Base-by-base conservation (phyloP, 2,797 vertebrate species). In the Balearica regulorum region DNA sequence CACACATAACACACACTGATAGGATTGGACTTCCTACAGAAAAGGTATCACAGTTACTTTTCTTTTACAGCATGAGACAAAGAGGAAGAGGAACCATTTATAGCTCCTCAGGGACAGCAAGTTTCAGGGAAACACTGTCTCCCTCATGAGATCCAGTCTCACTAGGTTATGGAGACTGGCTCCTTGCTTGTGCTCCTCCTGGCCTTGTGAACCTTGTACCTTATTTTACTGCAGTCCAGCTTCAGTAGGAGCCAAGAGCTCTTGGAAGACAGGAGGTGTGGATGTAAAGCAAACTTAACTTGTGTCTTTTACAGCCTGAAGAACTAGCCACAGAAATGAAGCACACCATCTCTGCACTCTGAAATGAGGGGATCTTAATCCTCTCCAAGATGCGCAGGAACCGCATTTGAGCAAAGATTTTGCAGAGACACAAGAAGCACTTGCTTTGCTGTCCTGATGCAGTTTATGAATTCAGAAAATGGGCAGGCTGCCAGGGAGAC, bases 141-240 rank as follows among this genome's bases (percentile, higher is more conserved):
- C 3, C 11, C 6, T 4, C 8, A 0, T 39, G 31, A 64, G 35
- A 88, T 37, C 9, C 9, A 37, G 21, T 24, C 49, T 77, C 15
- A 33, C 26, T 65, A 16, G 24, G 3, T 60, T 54, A 72, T 0
- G 0, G 41, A 77, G 15, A 31, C 0, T 0, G 22, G 11, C 13
- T 66, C 14, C 35, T 55, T 48, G 17, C 8, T 72, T 58, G 55
- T 72, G 43, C 6, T 65, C 11, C n/a, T 46, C 13, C 35, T 53
- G 39, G 6, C 10, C 28, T 79, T 77, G 19, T 80, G 37, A 83
- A 73, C 9, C 5, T 39, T 31, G 6, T n/a, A 26, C 4, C 6
- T 89, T 46, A 19, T n/a, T 71, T 71, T 68, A 25, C 11, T 24
- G 22, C 31, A 19, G 16, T 55, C 31, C 48, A 49, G 22, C 5